Evolutionary conservation across 2,888 invertebrate genomes (phyloP).

Genomic region (Apantesis nais): DNA sequence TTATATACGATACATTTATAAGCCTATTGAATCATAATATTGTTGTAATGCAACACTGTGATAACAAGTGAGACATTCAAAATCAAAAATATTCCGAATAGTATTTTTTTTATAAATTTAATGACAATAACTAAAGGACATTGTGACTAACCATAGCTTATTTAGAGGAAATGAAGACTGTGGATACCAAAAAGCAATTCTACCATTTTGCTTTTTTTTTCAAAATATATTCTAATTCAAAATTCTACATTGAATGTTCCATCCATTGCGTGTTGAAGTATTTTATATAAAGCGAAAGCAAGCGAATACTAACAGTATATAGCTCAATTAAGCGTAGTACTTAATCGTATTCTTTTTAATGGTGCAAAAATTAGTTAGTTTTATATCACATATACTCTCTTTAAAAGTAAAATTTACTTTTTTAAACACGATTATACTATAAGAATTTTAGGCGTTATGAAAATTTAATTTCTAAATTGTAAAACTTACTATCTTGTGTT

Average conservation of each 20-base stretch:
- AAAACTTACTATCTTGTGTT: not conserved
- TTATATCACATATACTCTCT: slow-evolving; percentile 37
- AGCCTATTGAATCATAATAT: slow-evolving; percentile 26
- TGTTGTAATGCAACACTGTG: slow-evolving; percentile 43
- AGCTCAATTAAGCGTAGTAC: slow-evolving; percentile 51
- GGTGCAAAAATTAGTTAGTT: slow-evolving; percentile 46
- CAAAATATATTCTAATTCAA: slow-evolving; percentile 26
- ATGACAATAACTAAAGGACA: slow-evolving; percentile 44
- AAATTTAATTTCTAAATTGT: slow-evolving; percentile 11
- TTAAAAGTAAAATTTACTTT: slow-evolving; percentile 29
- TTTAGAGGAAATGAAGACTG: slow-evolving; percentile 60
- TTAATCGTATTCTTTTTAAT: slow-evolving; percentile 44
- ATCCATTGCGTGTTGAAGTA: slow-evolving; percentile 43
- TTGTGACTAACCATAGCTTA: slow-evolving; percentile 44
- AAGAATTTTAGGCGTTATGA: slow-evolving; percentile 31
- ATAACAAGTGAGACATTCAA: slow-evolving; percentile 40
- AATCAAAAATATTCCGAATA: slow-evolving; percentile 21
- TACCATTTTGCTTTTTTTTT: slow-evolving; percentile 48
- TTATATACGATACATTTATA: not conserved
- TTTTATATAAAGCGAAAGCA: slow-evolving; percentile 20
- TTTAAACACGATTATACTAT: slow-evolving; percentile 26
- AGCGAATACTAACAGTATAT: slow-evolving; percentile 11
- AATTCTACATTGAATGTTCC: slow-evolving; percentile 42
- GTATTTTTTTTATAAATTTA: slow-evolving; percentile 32
- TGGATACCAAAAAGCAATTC: slow-evolving; percentile 62